Percentiles rank a stretch among this genome's conserved stretches.
These are phyloP conservation scores for Coenonympha arcania DNA, from an alignment of 2,888 invertebrate genomes.

Conservation along the genomic window DNA sequence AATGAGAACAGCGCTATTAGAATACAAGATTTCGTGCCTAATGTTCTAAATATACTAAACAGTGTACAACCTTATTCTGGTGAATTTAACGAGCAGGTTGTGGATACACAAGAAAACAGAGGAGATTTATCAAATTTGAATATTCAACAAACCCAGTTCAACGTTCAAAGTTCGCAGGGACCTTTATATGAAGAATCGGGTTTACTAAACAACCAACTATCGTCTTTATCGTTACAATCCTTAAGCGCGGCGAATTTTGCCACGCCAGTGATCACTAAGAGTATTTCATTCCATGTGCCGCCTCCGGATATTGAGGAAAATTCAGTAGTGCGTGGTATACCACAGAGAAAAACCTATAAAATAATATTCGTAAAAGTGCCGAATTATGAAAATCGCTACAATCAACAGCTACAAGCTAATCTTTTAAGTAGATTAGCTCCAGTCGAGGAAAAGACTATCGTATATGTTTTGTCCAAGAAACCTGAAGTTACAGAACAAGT, in stretches of 20 bases:
- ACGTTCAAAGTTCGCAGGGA: neutral
- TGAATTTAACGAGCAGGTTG: neutral
- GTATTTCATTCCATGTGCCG: conserved; percentile 83
- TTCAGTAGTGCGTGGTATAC: conserved; percentile 61
- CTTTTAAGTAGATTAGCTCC: neutral
- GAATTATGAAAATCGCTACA: conserved; percentile 69
- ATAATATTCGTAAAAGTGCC: conserved; percentile 85
- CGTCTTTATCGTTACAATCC: neutral
- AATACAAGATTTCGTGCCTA: neutral
- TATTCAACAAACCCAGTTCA: neutral
- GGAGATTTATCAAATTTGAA: neutral
- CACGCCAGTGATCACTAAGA: conserved; percentile 75
- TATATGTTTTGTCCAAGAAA: conserved; percentile 82
- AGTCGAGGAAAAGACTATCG: conserved; percentile 78
- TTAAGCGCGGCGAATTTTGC: conserved; percentile 16
- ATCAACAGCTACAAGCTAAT: conserved; percentile 52
- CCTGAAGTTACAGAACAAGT: conserved; percentile 70
- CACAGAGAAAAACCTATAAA: conserved; percentile 79
- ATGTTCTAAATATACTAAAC: neutral
- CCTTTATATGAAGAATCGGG: neutral
- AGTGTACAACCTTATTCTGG: neutral
- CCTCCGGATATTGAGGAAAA: conserved; percentile 78
- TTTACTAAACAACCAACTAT: neutral
- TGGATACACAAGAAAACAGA: neutral
- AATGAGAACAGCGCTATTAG: neutral